Conservation (phyloP, 2,888 invertebrate genomes). For the Spisula solida region DNA sequence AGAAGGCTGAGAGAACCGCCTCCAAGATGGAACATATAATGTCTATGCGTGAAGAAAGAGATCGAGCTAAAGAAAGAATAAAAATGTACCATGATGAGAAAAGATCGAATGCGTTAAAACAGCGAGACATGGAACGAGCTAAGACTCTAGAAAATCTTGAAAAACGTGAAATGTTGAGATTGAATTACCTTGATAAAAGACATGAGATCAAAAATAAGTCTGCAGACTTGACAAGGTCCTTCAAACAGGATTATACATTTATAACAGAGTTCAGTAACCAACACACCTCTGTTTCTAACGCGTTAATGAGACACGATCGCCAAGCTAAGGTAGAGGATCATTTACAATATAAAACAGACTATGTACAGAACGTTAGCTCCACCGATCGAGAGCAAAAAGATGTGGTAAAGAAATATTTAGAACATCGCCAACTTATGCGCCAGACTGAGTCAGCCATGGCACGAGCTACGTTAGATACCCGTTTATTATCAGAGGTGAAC, state of each 20-base stretch:
- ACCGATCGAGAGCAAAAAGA: constrained; percentile 82
- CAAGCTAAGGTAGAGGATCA: constrained; percentile 82
- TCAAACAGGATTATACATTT: constrained; percentile 82
- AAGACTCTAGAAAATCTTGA: constrained; percentile 80
- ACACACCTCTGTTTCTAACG: constrained; percentile 87
- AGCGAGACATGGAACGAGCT: constrained; percentile 80
- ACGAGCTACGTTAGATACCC: constrained; percentile 82
- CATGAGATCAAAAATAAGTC: constrained; percentile 79
- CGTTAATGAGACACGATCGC: constrained; percentile 85
- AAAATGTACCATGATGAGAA: constrained; percentile 83
- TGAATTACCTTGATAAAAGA: constrained; percentile 80
- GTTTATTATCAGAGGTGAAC: constrained; percentile 85
- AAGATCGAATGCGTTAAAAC: constrained; percentile 76
- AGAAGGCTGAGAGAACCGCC: constrained; percentile 82
- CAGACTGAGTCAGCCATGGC: constrained; percentile 85
- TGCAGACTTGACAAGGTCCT: constrained; percentile 74
- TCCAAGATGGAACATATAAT: constrained; percentile 83
- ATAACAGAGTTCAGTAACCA: constrained; percentile 85
- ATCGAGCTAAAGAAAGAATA: constrained; percentile 83
- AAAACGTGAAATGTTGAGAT: constrained; percentile 79
- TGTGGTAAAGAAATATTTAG: constrained; percentile 85
- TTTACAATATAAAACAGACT: constrained; percentile 69
- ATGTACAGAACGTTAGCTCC: constrained; percentile 73
- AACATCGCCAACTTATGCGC: constrained; percentile 85
- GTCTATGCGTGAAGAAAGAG: constrained; percentile 82